phyloP scores from a whole-genome alignment of 2,113 vertebrate species.

The Calidris pygmaea region DNA sequence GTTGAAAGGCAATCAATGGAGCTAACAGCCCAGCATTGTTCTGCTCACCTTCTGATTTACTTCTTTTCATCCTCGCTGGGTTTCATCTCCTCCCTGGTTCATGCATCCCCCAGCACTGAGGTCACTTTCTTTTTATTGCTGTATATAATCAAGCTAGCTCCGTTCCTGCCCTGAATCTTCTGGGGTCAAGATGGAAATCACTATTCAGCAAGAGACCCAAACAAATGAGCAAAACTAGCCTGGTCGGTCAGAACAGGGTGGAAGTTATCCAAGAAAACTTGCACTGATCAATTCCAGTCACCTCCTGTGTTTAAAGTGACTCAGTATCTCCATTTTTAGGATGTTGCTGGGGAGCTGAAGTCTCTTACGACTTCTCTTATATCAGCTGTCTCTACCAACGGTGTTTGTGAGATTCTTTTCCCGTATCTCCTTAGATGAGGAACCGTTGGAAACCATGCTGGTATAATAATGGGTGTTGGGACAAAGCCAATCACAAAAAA shows the following conservation, averaged over 20 bases:
- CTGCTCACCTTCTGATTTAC: constrained; percentile 66
- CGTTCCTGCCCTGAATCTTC: constrained; percentile 12
- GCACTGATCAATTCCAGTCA: constrained; percentile 59
- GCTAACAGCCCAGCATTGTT: constrained; percentile 61
- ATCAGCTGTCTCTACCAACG: constrained; percentile 2
- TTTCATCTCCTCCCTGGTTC: constrained; percentile 61
- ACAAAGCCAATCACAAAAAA: constrained; percentile 19
- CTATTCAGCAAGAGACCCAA: constrained; percentile 33
- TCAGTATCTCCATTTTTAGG: constrained; percentile 68
- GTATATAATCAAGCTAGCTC: constrained; percentile 38
- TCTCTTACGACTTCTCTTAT: constrained; percentile 43
- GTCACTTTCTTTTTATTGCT: constrained; percentile 50
- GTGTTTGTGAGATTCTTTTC: constrained; percentile 25
- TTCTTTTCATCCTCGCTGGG: constrained; percentile 28
- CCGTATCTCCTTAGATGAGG: constrained; percentile 23
- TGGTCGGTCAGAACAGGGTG: constrained; percentile 22
- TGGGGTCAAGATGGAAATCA: constrained; percentile 33
- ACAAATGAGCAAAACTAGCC: constrained; percentile 56
- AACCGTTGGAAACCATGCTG: constrained; percentile 8
- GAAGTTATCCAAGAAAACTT: constrained; percentile 53
- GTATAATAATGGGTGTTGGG: constrained; percentile 28
- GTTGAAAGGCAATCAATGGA: constrained; percentile 61
- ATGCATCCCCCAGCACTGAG: constrained; percentile 9
- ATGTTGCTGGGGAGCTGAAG: constrained; percentile 59
- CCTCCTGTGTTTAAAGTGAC: constrained; percentile 63